Evolutionary conservation across 2,888 invertebrate genomes (phyloP).

Genomic region (Microdon myrmicae): DNA sequence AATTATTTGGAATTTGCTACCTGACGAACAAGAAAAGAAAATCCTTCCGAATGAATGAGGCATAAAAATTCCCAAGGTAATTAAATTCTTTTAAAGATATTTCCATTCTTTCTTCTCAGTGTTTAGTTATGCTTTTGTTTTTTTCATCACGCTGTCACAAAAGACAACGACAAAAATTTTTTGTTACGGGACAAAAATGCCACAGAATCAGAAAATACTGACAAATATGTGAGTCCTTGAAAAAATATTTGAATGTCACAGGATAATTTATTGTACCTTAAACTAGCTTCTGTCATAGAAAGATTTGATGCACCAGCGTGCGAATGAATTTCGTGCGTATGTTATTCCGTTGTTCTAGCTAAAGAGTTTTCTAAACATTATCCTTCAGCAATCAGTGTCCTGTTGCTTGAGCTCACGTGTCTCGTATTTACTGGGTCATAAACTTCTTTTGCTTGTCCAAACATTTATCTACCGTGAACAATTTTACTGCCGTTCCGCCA

Average conservation of each 20-base stretch:
- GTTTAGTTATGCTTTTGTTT: background rate
- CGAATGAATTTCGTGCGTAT: no score
- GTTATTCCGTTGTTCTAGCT: no score
- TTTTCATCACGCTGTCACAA: background rate
- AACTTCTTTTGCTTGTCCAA: slow-evolving; percentile 35
- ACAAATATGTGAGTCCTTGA: no score
- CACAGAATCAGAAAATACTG: no score
- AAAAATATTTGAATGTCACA: no score
- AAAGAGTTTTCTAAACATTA: slow-evolving; percentile 3
- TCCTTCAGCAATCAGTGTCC: slow-evolving; percentile 23
- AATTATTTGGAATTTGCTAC: slow-evolving; percentile 37
- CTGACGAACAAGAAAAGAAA: slow-evolving; percentile 24
- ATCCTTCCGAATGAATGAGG: slow-evolving; percentile 31
- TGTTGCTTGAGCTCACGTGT: slow-evolving; percentile 24
- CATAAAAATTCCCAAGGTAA: slow-evolving; percentile 28
- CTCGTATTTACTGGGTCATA: slow-evolving; percentile 6
- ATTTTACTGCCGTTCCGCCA: no score
- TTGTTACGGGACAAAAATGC: no score
- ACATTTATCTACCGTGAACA: no score
- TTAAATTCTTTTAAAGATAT: slow-evolving; percentile 35
- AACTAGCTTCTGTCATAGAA: no score
- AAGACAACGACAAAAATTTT: no score
- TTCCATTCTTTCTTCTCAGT: background rate
- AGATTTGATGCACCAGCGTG: no score
- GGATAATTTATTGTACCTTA: no score